Percentiles rank a stretch among this genome's conserved stretches.
Conservation (phyloP, 1,140 invertebrate species). For the Pollicipes pollicipes region DNA sequence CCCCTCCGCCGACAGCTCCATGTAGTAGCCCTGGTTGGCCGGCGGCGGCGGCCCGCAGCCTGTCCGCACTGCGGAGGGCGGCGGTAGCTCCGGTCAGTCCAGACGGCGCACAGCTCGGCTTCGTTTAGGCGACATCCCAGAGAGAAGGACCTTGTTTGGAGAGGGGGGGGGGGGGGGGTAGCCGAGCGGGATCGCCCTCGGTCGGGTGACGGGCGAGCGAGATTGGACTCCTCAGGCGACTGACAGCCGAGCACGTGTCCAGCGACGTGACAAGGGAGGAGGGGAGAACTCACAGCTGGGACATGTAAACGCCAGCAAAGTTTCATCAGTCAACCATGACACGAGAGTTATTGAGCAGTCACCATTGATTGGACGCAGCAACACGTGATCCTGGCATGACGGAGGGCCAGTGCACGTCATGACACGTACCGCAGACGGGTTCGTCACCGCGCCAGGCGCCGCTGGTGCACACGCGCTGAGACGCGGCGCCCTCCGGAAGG, state of each 20-base stretch:
- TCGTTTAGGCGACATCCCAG: no score
- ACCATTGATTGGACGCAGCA: background rate
- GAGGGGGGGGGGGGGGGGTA: background rate
- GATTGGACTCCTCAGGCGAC: no score
- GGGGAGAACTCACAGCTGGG: no score
- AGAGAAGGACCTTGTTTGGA: no score
- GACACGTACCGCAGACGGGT: background rate
- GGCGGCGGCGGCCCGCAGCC: slow-evolving; percentile 5
- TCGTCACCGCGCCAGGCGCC: background rate
- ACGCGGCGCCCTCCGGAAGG: background rate
- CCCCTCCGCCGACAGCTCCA: slow-evolving; percentile 12
- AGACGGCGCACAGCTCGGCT: background rate
- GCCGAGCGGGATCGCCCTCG: background rate
- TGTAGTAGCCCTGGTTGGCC: slow-evolving; percentile 14
- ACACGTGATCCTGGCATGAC: background rate
- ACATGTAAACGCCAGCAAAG: background rate
- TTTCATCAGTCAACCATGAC: background rate
- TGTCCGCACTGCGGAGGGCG: slow-evolving; percentile 10
- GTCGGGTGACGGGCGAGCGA: background rate
- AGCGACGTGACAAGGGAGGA: background rate
- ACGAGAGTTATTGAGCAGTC: background rate
- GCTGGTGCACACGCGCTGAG: background rate
- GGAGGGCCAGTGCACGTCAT: background rate
- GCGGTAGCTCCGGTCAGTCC: background rate
- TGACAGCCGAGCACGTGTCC: background rate